Conservation (phyloP, 2,113 vertebrate species). For the Leucosticte australis region DNA sequence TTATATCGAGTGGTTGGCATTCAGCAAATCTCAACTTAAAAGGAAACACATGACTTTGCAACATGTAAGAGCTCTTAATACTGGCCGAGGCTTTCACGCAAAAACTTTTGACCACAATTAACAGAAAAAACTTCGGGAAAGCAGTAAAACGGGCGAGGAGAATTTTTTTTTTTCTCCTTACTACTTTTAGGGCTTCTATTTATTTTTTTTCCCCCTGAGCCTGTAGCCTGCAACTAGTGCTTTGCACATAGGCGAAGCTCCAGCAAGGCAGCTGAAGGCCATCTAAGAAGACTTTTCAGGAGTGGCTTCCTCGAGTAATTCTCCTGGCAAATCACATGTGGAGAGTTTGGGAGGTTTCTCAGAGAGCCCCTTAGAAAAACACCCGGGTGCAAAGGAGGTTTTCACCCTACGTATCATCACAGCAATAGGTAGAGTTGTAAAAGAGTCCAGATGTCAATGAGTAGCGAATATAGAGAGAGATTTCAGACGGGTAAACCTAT, state of each 20-base stretch:
- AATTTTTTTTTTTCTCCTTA: neutral
- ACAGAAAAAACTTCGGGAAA: constrained; percentile 16
- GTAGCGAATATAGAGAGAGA: neutral
- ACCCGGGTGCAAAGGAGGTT: neutral
- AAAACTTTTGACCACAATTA: constrained; percentile 64
- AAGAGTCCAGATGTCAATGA: neutral
- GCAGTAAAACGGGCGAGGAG: neutral
- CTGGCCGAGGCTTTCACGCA: constrained; percentile 19
- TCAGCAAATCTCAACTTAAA: constrained; percentile 56
- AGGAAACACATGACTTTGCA: constrained; percentile 64
- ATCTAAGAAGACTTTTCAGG: constrained; percentile 43
- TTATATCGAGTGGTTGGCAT: constrained; percentile 52
- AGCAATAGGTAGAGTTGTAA: neutral
- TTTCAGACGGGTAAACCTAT: neutral
- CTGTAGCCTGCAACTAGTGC: constrained; percentile 8
- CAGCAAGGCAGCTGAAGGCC: constrained; percentile 38
- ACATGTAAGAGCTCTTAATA: constrained; percentile 15
- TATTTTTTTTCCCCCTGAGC: neutral
- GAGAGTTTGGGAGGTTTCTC: neutral
- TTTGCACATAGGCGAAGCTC: constrained; percentile 26
- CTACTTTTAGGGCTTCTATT: neutral
- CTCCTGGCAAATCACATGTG: constrained; percentile 1
- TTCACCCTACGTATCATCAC: neutral
- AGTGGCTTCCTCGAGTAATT: constrained; percentile 45
- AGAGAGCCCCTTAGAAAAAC: neutral